phyloP scores from a whole-genome alignment of 2,113 vertebrate genomes.

The Apaloderma vittatum region DNA sequence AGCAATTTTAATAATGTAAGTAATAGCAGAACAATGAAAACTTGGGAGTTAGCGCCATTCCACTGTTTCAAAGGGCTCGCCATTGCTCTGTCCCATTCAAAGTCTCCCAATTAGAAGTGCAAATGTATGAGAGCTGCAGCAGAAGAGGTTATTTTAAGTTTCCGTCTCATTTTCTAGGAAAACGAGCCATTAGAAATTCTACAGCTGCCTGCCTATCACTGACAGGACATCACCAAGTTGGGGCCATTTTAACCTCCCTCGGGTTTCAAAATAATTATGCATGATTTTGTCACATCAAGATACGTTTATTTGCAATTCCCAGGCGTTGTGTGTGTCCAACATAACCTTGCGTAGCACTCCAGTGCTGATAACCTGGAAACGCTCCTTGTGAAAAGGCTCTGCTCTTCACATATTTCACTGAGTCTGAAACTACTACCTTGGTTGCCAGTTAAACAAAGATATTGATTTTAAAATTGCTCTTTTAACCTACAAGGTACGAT shows the following conservation, averaged over 20 bases:
- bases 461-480: conserved; percentile 78
- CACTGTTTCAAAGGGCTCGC: background rate
- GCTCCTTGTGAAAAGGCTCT: background rate
- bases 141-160: conserved; percentile 47
- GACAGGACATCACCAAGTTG: conserved; percentile 37
- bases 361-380: conserved; percentile 10
- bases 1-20: conserved; percentile 57
- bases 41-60: background rate
- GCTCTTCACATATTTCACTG: conserved; percentile 47
- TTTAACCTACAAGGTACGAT: conserved; percentile 72
- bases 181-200: conserved; percentile 55
- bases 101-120: background rate
- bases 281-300: conserved; percentile 63
- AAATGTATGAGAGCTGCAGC: background rate
- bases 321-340: background rate
- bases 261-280: conserved; percentile 68
- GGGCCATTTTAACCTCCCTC: conserved; percentile 41
- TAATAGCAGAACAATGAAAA: background rate
- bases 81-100: background rate
- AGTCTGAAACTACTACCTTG: conserved; percentile 31
- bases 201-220: conserved; percentile 54
- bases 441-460: conserved; percentile 67
- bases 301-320: conserved; percentile 72
- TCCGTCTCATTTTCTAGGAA: conserved; percentile 28
- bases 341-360: background rate